Conservation (phyloP, 2,797 vertebrate species). For the Falco naumanni region DNA sequence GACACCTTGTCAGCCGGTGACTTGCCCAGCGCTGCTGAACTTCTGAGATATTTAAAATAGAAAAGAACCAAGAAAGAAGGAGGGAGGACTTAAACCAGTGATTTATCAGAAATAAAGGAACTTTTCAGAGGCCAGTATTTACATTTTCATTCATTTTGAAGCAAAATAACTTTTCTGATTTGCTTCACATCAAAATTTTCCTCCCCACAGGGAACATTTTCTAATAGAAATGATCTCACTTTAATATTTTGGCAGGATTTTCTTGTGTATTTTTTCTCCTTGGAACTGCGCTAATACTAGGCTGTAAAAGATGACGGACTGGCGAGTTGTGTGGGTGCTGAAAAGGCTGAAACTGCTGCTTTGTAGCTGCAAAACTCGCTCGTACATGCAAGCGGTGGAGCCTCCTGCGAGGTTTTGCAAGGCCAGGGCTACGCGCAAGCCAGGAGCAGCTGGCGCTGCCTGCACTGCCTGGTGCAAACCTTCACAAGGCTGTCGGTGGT, state of each 20-base stretch:
- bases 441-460: neutral
- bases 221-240: conserved; percentile 28
- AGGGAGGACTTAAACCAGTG: fast-evolving
- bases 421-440: neutral
- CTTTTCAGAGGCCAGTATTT: neutral
- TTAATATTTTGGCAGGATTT: conserved; percentile 27
- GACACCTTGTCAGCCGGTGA: neutral
- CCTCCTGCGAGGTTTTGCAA: neutral
- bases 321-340: neutral
- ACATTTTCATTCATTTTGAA: conserved; percentile 12
- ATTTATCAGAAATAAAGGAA: neutral
- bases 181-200: neutral
- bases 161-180: conserved; percentile 11
- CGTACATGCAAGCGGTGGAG: neutral
- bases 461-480: neutral
- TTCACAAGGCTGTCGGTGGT: neutral
- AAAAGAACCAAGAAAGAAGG: neutral
- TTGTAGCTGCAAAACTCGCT: neutral
- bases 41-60: neutral
- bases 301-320: neutral
- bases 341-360: neutral
- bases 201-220: neutral
- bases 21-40: neutral
- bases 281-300: neutral
- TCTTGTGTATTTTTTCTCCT: conserved; percentile 1